phyloP scores from a whole-genome alignment of 2,797 vertebrate genomes.

The Eulemur albifrons region DNA sequence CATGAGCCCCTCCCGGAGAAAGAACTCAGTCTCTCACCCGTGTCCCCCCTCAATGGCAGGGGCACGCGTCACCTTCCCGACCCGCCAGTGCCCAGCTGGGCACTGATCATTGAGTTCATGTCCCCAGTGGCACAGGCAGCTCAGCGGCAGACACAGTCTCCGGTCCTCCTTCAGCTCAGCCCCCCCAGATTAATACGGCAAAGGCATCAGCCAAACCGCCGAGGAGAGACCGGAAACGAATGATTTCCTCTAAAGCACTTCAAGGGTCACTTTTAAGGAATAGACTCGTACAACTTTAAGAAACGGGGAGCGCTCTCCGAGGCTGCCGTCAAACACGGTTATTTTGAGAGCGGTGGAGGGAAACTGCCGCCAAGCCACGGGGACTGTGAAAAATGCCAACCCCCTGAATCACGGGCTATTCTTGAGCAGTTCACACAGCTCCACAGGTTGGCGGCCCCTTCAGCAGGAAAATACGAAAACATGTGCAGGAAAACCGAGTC shows the following conservation, averaged over 20 bases:
- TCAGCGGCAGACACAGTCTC: rapidly evolving
- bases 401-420: conserved; percentile 30
- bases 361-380: neutral
- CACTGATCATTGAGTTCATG: rapidly evolving
- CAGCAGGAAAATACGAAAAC: neutral
- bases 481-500: neutral
- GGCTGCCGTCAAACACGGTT: neutral
- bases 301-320: rapidly evolving
- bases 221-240: neutral
- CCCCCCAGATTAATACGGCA: rapidly evolving
- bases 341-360: conserved; percentile 39
- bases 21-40: neutral
- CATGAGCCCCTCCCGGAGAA: neutral
- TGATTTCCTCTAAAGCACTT: neutral
- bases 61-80: neutral
- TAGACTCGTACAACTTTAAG: neutral
- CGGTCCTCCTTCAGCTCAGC: neutral
- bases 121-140: rapidly evolving
- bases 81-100: rapidly evolving
- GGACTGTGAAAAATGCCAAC: neutral
- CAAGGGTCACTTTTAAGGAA: neutral
- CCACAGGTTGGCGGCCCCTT: neutral
- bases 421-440: neutral
- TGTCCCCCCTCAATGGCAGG: neutral
- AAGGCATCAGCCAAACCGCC: rapidly evolving